Percentiles rank a stretch among this genome's conserved stretches.
Evolutionary conservation across 2,888 invertebrate species (phyloP).

Genomic region (Caenorhabditis panamensis): DNA sequence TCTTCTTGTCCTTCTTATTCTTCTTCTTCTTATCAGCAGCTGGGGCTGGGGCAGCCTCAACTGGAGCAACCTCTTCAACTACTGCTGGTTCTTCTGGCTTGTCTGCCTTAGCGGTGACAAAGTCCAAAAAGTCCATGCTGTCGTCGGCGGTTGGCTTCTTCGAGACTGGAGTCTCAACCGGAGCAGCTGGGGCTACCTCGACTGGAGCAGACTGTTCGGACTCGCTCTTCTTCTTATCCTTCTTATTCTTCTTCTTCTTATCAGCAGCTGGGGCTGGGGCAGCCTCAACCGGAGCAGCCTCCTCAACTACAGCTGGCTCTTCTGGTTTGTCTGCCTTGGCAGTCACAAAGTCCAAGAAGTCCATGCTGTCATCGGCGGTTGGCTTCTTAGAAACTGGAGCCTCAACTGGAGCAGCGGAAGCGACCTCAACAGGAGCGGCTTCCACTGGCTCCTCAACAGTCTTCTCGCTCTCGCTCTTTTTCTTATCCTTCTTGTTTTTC

Average conservation of each 20-base stretch:
- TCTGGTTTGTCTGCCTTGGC: constrained; percentile 35
- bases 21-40: constrained; percentile 34
- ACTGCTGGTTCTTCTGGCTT: constrained; percentile 18
- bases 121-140: constrained; percentile 60
- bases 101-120: constrained; percentile 53
- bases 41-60: constrained; percentile 18
- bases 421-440: constrained; percentile 10
- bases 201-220: constrained; percentile 13
- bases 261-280: not conserved
- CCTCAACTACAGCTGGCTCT: constrained; percentile 16
- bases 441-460: constrained; percentile 24
- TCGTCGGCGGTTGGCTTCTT: constrained; percentile 61
- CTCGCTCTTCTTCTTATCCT: constrained; percentile 2
- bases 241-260: constrained; percentile 7
- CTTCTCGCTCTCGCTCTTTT: constrained; percentile 17
- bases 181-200: constrained; percentile 27
- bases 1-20: constrained; percentile 32
- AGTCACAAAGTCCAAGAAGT: constrained; percentile 62
- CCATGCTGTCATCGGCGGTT: constrained; percentile 55
- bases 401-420: constrained; percentile 14
- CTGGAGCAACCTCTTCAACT: constrained; percentile 17
- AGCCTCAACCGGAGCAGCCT: constrained; percentile 12
- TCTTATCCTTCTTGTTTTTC: not conserved
- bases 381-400: constrained; percentile 31
- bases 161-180: constrained; percentile 11